Evolutionary conservation across 2,797 vertebrate species (phyloP), one percentile per base, ranked within the genome.

Genomic region (Delichon dasypus): DNA sequence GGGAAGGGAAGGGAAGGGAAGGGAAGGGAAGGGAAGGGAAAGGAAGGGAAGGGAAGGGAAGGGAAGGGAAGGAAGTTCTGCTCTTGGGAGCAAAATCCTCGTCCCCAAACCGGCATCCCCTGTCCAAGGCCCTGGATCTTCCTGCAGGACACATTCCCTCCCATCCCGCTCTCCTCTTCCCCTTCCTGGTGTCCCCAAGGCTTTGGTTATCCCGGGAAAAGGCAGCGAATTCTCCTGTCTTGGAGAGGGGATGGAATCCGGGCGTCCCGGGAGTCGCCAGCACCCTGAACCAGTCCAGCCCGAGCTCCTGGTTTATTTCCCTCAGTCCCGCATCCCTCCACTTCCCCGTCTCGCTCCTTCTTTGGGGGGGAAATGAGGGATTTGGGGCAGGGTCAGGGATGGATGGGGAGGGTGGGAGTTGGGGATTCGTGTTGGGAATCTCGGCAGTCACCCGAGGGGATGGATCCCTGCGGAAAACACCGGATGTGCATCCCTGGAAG

Each of bases 311-410:
- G 19, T 54, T 64, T 8, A 15, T 30, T 53, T 54, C 58, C 74
- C 48, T 53, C 58, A 5, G 14, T 40, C 40, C 40, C 40, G 14
- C 40, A 7, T 62, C 30, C 23, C 11, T 51, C 36, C 48, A 9
- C 15, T 76, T 64, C 30, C 13, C 23, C 4, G 0, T 16, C 14
- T 20, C 19, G 22, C 40, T 29, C 1, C 48, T 40, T 5, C 25
- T 14, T 47, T 30, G 44, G 21, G 27, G 45, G 22, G 2, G 9
- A 51, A 77, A 44, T 5, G 25, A 42, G 47, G 38, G 11, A 42
- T 76, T 22, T 34, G 30, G 36, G 45, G 34, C 73, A 7, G 3
- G 11, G 21, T 16, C 72, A 20, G 0, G 1, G 45, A 8, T 32
- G 45, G 44, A 38, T 48, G 71, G 34, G 29, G 34, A 50, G 18